A percentile compares a stretch with the other conserved stretches of the same genome.
phyloP scores from a whole-genome alignment of 2,888 invertebrate genomes.

The Hypercompe scribonia region DNA sequence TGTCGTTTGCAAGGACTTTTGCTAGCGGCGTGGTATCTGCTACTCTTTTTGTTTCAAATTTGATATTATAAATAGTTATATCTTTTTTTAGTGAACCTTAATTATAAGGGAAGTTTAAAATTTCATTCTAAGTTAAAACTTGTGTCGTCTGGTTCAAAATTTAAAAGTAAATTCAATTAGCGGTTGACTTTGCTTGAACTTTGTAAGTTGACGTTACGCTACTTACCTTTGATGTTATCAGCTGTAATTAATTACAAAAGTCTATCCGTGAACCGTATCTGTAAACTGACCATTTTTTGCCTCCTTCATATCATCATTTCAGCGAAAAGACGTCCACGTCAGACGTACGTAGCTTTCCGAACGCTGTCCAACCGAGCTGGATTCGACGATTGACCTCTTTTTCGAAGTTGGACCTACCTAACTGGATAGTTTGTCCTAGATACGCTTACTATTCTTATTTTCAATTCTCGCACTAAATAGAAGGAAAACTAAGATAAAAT shows the following conservation, averaged over 20 bases:
- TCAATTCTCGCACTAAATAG: no score
- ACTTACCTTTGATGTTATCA: neutral
- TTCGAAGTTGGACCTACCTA: no score
- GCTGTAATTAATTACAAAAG: neutral
- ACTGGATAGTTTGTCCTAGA: no score
- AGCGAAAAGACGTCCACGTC: no score
- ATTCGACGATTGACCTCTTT: no score
- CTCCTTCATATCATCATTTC: no score
- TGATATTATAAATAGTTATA: neutral
- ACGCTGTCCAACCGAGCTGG: no score
- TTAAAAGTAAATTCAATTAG: no score
- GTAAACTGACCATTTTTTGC: no score
- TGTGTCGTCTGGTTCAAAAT: neutral
- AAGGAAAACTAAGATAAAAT: no score
- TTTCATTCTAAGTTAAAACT: neutral
- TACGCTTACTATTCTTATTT: no score
- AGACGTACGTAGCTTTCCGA: no score
- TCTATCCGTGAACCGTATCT: neutral
- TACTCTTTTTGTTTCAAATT: neutral
- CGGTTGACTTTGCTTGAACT: neutral
- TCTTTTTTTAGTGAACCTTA: neutral
- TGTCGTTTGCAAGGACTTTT: constrained; percentile 9
- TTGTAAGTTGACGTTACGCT: neutral
- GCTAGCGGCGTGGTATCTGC: neutral
- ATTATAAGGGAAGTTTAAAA: neutral